Conservation (phyloP, 2,797 vertebrate genomes). For the Parotocinclus haroldoi region DNA sequence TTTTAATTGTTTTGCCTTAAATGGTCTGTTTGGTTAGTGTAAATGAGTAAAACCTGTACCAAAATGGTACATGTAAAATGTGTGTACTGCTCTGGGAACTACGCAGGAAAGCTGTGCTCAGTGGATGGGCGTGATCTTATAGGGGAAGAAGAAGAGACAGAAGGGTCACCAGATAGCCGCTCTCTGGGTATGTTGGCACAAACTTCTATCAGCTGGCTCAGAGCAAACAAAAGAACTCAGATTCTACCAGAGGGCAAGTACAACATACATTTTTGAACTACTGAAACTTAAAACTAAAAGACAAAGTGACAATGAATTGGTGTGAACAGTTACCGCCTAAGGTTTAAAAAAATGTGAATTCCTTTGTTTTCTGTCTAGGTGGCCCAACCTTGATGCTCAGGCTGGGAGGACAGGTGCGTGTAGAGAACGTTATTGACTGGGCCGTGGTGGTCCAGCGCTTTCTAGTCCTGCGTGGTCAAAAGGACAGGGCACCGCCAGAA, state of each 20-base stretch:
- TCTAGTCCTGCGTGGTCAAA: conserved; percentile 40
- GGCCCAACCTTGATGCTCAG: conserved; percentile 9
- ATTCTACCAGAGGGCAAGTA: conserved; percentile 58
- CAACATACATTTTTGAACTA: too few species aligned
- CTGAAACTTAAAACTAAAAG: too few species aligned
- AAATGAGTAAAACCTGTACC: too few species aligned
- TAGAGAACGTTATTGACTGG: conserved; percentile 48
- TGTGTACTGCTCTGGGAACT: neutral
- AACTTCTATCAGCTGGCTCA: conserved; percentile 50
- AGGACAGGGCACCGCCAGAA: conserved; percentile 14
- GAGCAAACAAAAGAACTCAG: conserved; percentile 56
- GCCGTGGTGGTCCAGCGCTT: conserved; percentile 43
- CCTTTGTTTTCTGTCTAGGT: conserved; percentile 32
- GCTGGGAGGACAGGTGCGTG: conserved; percentile 24
- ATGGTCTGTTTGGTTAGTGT: neutral
- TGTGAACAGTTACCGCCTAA: too few species aligned
- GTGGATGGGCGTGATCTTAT: conserved; percentile 42
- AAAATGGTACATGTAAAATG: too few species aligned
- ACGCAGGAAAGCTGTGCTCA: conserved; percentile 56
- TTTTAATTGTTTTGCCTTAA: too few species aligned
- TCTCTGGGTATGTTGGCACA: conserved; percentile 50
- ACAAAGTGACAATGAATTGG: too few species aligned
- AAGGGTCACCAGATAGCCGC: conserved; percentile 42
- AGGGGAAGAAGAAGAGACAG: conserved; percentile 49
- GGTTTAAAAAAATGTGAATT: neutral